Evolutionary conservation across 2,797 vertebrate species (phyloP).

Genomic region (Crocodylus rhombifer): DNA sequence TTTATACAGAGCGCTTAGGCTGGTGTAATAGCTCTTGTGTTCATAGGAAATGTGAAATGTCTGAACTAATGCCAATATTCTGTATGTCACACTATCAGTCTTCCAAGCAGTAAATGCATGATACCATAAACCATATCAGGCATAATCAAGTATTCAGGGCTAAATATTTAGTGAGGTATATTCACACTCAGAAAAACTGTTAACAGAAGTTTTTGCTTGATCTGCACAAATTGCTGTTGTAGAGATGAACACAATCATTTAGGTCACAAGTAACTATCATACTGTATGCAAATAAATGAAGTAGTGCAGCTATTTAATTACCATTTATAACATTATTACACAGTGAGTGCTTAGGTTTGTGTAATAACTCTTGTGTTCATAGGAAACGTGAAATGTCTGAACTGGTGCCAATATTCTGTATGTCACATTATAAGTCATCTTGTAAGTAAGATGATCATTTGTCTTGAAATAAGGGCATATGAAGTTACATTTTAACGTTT

Average conservation of each 20-base stretch:
- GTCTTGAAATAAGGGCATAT: not conserved
- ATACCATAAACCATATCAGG: no score
- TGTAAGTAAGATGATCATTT: fast-evolving
- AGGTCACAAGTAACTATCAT: no score
- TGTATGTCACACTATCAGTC: no score
- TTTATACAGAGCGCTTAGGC: not conserved
- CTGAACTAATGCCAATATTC: not conserved
- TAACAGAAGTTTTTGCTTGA: no score
- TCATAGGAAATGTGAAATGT: not conserved
- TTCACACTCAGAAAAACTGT: no score
- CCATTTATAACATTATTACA: not conserved
- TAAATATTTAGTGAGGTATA: no score
- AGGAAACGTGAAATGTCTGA: not conserved
- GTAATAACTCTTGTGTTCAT: not conserved
- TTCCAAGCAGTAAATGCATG: no score
- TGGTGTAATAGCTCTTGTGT: not conserved
- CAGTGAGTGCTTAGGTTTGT: not conserved
- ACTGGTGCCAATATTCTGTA: not conserved
- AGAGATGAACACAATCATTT: no score
- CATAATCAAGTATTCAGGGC: no score
- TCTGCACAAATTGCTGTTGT: no score
- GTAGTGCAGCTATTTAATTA: not conserved
- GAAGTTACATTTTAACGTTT: not conserved
- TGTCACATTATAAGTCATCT: not conserved
- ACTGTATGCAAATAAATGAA: not conserved